Evolutionary conservation across 1,140 invertebrate genomes (phyloP), one percentile per base, ranked within the genome.

Genomic region (Lucilia cuprina): DNA sequence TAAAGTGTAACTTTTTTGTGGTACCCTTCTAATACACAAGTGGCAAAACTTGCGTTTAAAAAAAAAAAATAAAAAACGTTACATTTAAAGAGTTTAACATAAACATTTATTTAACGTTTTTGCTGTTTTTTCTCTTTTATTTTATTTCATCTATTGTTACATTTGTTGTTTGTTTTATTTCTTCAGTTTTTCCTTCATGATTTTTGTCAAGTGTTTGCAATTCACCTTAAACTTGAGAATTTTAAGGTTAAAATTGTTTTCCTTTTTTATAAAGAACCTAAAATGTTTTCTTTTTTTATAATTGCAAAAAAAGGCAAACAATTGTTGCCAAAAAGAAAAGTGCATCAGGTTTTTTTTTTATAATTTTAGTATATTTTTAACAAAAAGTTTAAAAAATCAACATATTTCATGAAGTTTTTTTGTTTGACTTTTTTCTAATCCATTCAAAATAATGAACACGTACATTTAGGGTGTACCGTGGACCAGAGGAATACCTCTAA

Each of bases 11-110:
- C 1, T 3, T 2, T 60, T 60, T 60, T n/a, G 55, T 5, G 14
- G 55, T 5, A 4, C n/a, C 7, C n/a, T 60, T 4, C n/a, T 41
- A 41, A 41, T 41, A 41, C 10, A 41, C 41, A 7, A 0, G 41
- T 8, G 5, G 7, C 7, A 41, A 10, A 10, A 41, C 41, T 41
- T 41, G 7, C 41, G 41, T 7, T n/a, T 60, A 60, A 60, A 14
- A 60, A n/a, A n/a, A 60, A 60, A 60, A 17, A 60, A n/a, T n/a
- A 60, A 1, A 70, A 70, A 21, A 70, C 19, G 10, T 70, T 12
- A 70, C 65, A 21, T 70, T 70, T 70, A 70, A 70, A 70, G 65
- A 70, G 65, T 70, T 70, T 19, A 70, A 70, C 65, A 70, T 21
- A 10, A 70, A 21, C 65, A 25, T 70, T 70, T 21, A 12, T 70